Percentiles rank a stretch among this genome's conserved stretches.
These are phyloP conservation scores for Melanotaenia pygmaea DNA, from an alignment of 2,797 vertebrate genomes.

Conservation along the genomic window DNA sequence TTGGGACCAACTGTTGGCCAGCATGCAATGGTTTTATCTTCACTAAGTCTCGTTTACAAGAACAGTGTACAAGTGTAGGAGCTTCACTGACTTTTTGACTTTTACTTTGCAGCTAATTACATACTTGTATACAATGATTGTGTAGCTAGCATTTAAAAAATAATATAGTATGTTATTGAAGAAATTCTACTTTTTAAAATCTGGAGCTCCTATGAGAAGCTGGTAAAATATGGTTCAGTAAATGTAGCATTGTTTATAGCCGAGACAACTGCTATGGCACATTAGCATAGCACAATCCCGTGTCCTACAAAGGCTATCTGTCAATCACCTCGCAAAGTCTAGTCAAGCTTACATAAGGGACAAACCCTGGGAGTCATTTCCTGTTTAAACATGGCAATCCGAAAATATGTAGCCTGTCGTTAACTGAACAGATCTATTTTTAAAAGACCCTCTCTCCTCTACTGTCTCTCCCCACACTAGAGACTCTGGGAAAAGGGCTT, in stretches of 20 bases:
- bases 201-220: slow-evolving; percentile 6
- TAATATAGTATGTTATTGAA: not conserved
- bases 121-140: not conserved
- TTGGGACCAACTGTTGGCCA: slow-evolving; percentile 41
- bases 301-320: slow-evolving; percentile 39
- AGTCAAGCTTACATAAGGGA: slow-evolving; percentile 53
- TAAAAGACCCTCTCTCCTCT: slow-evolving; percentile 67
- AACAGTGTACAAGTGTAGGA: not conserved
- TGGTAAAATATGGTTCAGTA: slow-evolving; percentile 17
- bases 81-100: not conserved
- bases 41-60: not conserved
- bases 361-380: slow-evolving; percentile 57
- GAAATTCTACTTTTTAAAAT: not conserved
- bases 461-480: slow-evolving; percentile 64
- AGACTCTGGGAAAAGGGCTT: slow-evolving; percentile 78
- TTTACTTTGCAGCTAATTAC: not conserved
- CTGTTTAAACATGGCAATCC: slow-evolving; percentile 62
- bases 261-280: slow-evolving; percentile 18
- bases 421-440: slow-evolving; percentile 79
- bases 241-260: slow-evolving; percentile 22
- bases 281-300: slow-evolving; percentile 36
- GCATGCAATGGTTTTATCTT: slow-evolving; percentile 7
- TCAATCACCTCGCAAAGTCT: slow-evolving; percentile 45
- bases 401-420: slow-evolving; percentile 66
- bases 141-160: not conserved